Base-by-base conservation (phyloP, 37 sponge, comb jelly and placozoan species). In the Spongilla lacustris region DNA sequence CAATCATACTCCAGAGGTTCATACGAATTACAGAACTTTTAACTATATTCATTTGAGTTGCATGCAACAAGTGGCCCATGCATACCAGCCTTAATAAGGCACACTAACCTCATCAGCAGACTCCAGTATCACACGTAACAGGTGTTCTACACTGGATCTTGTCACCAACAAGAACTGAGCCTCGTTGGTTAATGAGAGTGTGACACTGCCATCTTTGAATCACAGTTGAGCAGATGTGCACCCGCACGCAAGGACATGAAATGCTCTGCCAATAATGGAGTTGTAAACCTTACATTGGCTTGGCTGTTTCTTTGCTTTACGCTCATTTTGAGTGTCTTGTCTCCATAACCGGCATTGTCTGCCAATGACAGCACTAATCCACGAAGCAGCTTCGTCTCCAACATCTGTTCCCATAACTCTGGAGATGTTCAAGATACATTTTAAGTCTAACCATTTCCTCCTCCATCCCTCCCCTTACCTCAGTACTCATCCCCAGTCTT, bases 121-220 rank as follows among this genome's bases (percentile, higher is more conserved):
- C 30, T 82, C 14, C 8, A 3, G 21, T 22, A 91, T 36, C 10
- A 26, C 29, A 6, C 22, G 0, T 5, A 50, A 69, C 14, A 95
- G 81, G 2, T 81, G 37, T 30, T 77, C 68, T 30, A 83, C 75
- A 86, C 96, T 96, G 37, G 72, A 27, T 31, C 26, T 14, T 23
- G 94, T 70, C 10, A 93, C 71, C 21, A 93, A 66, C 9, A 96
- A 77, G 79, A 81, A 93, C 90, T 96, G 96, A 17, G 92, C 92
- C 70, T 87, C 77, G 71, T 92, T 95, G 68, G 91, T 81, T 37
- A 92, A 79, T 17, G 96, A 95, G 4, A 95, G 78, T 28, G 82
- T 58, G 82, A 58, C 71, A 80, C 25, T 68, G 6, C 69, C 49
- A 36, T 3, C 27, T 69, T n/a, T 69, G 2, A 8, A 28, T 6